Evolutionary conservation across 2,113 vertebrate species (phyloP).

Genomic region (Pseudonaja textilis): DNA sequence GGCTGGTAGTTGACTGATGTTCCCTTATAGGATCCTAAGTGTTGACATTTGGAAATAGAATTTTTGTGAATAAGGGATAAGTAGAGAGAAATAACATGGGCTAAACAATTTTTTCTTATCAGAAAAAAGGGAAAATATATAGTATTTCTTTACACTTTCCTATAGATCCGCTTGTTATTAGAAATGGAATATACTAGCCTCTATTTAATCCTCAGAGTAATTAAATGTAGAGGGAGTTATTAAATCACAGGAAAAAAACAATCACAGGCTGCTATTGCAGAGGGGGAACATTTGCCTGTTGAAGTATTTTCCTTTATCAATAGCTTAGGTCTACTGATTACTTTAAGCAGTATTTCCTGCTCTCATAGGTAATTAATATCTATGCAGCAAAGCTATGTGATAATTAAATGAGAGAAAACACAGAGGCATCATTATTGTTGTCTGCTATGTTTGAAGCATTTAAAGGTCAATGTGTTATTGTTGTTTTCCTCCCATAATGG

Average conservation of each 20-base stretch:
- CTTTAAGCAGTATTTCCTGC: constrained; percentile 53
- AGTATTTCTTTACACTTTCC: constrained; percentile 53
- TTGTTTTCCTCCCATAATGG: not conserved
- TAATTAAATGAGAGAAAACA: constrained; percentile 44
- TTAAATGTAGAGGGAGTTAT: constrained; percentile 78
- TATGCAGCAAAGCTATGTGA: constrained; percentile 33
- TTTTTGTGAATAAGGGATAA: not conserved
- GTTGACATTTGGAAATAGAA: constrained; percentile 21
- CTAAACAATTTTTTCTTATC: constrained; percentile 43
- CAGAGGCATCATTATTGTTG: constrained; percentile 21
- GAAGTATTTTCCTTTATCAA: constrained; percentile 54
- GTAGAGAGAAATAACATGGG: constrained; percentile 40
- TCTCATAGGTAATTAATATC: constrained; percentile 43
- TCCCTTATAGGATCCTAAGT: not conserved
- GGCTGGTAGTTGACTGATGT: no score
- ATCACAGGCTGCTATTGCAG: constrained; percentile 54
- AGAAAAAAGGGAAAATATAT: constrained; percentile 47
- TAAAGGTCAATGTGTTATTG: not conserved
- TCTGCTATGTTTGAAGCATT: constrained; percentile 23
- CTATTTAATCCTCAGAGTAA: constrained; percentile 75
- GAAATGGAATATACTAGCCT: constrained; percentile 70
- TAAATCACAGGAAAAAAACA: constrained; percentile 69
- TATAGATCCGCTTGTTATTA: constrained; percentile 76
- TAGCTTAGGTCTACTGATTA: constrained; percentile 24
- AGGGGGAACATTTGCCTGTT: constrained; percentile 54